Percentiles rank a stretch among this genome's conserved stretches.
These are phyloP conservation scores for Torymus tubicola DNA, from an alignment of 2,888 invertebrate genomes.

Conservation along the genomic window DNA sequence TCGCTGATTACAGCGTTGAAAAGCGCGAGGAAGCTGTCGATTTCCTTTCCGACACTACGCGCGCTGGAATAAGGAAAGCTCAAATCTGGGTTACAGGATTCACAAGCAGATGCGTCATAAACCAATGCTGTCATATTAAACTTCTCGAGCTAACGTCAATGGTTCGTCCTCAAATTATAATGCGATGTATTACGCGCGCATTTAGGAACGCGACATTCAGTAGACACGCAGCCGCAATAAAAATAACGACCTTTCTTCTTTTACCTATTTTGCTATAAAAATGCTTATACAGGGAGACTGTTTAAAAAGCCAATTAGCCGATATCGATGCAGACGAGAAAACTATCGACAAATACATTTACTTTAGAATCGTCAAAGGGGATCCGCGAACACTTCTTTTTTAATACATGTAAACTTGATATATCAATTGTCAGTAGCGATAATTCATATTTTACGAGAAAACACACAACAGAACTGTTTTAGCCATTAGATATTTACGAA, in stretches of 20 bases:
- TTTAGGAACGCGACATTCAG: background rate
- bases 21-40: background rate
- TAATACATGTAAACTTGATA: too few species aligned
- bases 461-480: too few species aligned
- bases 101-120: slow-evolving; percentile 29
- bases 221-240: background rate
- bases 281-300: too few species aligned
- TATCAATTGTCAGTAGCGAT: too few species aligned
- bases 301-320: too few species aligned
- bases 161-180: slow-evolving; percentile 16
- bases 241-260: background rate
- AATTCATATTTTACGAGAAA: too few species aligned
- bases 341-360: too few species aligned
- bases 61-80: background rate
- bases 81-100: slow-evolving; percentile 34
- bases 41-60: background rate
- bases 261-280: too few species aligned
- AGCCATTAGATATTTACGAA: too few species aligned
- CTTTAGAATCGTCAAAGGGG: too few species aligned
- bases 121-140: slow-evolving; percentile 36
- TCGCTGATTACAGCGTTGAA: background rate
- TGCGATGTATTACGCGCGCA: slow-evolving; percentile 3
- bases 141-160: slow-evolving; percentile 34
- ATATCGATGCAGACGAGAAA: too few species aligned
- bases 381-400: too few species aligned